Conservation (phyloP, 2,888 invertebrate species). For the Neoscelio sp. region DNA sequence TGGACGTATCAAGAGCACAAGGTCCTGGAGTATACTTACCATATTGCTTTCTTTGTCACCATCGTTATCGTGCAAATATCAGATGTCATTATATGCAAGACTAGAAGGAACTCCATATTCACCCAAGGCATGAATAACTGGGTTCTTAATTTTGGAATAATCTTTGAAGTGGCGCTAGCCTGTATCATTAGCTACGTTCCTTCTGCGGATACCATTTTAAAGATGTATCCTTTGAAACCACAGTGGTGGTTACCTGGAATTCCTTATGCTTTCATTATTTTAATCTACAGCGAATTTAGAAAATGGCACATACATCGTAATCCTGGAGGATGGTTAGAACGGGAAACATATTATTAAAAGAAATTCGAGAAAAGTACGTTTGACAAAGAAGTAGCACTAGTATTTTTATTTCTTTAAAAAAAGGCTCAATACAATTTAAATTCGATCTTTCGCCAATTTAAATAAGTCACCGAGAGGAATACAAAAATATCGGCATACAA, state of each 20-base stretch:
- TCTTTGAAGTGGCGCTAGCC: slow-evolving; percentile 84
- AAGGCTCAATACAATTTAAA: too few relatives aligned
- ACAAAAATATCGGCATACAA: too few relatives aligned
- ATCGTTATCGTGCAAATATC: slow-evolving; percentile 91
- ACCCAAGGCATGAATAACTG: slow-evolving; percentile 91
- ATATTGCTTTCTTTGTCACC: slow-evolving; percentile 91
- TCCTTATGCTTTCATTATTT: slow-evolving; percentile 90
- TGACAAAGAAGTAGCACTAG: too few relatives aligned
- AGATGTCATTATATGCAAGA: slow-evolving; percentile 92
- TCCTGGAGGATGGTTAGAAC: slow-evolving; percentile 89
- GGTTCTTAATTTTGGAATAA: slow-evolving; percentile 86
- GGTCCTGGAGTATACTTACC: slow-evolving; percentile 88
- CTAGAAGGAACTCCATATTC: slow-evolving; percentile 88
- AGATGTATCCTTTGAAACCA: slow-evolving; percentile 88
- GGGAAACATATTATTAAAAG: slow-evolving; percentile 89
- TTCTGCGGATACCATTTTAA: slow-evolving; percentile 83
- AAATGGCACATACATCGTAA: slow-evolving; percentile 88
- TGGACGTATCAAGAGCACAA: slow-evolving; percentile 88
- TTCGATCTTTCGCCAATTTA: too few relatives aligned
- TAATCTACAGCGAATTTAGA: slow-evolving; percentile 89
- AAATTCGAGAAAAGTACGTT: too few relatives aligned
- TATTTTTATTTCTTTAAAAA: too few relatives aligned
- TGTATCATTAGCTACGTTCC: slow-evolving; percentile 83
- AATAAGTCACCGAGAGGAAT: too few relatives aligned
- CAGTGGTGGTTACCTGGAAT: slow-evolving; percentile 89